Evolutionary conservation across 2,797 vertebrate species (phyloP), one percentile per base, ranked within the genome.

Genomic region (Hephaestus fuliginosus): DNA sequence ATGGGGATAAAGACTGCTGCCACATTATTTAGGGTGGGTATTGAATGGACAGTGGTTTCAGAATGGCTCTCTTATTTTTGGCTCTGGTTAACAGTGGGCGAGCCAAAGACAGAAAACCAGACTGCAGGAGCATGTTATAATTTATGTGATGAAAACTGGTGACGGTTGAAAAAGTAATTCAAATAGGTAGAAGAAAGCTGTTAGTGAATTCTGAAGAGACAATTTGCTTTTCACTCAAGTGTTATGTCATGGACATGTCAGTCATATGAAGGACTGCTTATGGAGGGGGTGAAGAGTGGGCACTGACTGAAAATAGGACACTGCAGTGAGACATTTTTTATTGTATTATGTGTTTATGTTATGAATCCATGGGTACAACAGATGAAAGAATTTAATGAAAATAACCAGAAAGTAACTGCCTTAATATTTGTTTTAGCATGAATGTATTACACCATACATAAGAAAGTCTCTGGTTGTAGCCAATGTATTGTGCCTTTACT

Each of bases 31-130:
- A 83, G 77, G 88, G 86, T 80, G 91, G 91, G 88, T 89, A 90
- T 82, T 87, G 92, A 91, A 88, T 72, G 79, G 88, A 91, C 88
- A 89, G 93, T 82, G 88, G 82, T 92, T 95, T 95, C 86, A 92
- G 91, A 86, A 80, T 83, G 83, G 83, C 82, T 92, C 88, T 93
- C 92, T 94, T 95, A 91, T 92, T 95, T 90, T 95, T 95, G 94
- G 94, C 93, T 86, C 74, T 2, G 25, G 33, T 22, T 30, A 61
- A 36, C 22, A 36, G 82, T 17, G 11, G 79, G 55, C 58, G 82
- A 86, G 91, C 94, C 93, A 95, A 93, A 91, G 83, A 83, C 87
- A 90, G 85, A 91, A 93, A 94, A 90, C 87, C 91, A 94, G 93
- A 94, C 90, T 73, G 76, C 76, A 89, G 88, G 85, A 93, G 92